Base-by-base conservation (phyloP, 2,888 invertebrate species). In the Mechanitis messenoides region DNA sequence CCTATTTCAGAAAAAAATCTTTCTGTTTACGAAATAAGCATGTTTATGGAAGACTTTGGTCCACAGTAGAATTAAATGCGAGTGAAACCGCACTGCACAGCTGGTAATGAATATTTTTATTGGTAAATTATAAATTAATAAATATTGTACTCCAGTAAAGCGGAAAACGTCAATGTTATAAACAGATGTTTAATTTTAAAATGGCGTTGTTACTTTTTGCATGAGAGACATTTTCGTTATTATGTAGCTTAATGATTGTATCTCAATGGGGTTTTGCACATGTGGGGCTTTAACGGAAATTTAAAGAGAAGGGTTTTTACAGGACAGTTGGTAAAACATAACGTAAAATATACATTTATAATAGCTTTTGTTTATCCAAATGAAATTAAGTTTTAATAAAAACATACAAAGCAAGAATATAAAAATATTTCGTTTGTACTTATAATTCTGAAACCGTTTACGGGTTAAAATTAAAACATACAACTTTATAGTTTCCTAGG, bases 141-240 rank as follows among this genome's bases (percentile, higher is more conserved):
- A 31, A 31, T 31, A 31, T 7, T 11, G 9, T 31, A 7, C 5
- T 9, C 2, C 5, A 9, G 28, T 12, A 9, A 50, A 50, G 42
- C 38, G 12, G 20, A 33, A n/a, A 28, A 45, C n/a, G 9, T 35
- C 3, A n/a, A 58, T 54, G 20, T 20, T 20, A 20, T 20, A 20
- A 61, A 54, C 47, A 47, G 46, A 46, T 47, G 57, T 57, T 47
- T 47, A 50, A 50, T 31, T 50, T 42, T 31, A 31, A 31, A 50
- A 31, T 50, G 50, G 31, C 31, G 50, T 50, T 20, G 47, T 50
- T 50, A 50, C 31, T 50, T 50, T 50, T 47, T n/a, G 2, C 20
- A 3, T 6, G 47, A 20, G 20, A 20, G 20, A 28, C 11, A 50
- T 50, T 50, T 50, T 50, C 31, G 31, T 50, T 6, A 31, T 50